phyloP scores from a whole-genome alignment of 92 coral and sea anemone genomes.

The Paramuricea clavata region DNA sequence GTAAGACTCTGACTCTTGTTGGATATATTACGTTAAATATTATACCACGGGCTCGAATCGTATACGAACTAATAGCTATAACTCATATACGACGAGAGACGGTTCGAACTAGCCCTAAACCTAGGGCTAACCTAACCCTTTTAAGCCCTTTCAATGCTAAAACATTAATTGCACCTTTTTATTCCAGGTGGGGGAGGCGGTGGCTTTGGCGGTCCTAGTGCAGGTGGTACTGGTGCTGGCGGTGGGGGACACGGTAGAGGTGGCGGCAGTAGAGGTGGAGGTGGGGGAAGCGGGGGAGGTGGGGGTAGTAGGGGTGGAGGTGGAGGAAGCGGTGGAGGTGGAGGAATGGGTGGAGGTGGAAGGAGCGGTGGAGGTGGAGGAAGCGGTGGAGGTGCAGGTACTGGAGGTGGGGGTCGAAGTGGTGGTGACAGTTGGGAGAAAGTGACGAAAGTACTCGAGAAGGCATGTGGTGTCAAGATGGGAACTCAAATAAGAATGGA shows the following conservation, averaged over 20 bases:
- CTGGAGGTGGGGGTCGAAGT: not conserved
- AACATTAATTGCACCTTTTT: not conserved
- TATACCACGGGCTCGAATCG: no score
- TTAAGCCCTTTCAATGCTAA: not conserved
- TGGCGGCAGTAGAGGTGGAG: no score
- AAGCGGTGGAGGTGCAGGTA: not conserved
- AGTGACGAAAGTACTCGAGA: not conserved
- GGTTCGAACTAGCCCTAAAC: no score
- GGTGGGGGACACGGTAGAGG: no score
- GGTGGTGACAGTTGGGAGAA: slow-evolving; percentile 6
- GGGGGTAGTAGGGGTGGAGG: not conserved
- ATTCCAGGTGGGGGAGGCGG: not conserved
- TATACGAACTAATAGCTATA: not conserved
- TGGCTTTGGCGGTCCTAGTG: not conserved
- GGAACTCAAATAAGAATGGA: not conserved
- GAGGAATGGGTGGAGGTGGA: not conserved
- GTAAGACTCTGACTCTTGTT: no score
- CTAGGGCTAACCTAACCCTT: no score
- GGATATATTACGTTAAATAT: no score
- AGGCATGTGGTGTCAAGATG: not conserved
- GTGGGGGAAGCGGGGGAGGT: no score
- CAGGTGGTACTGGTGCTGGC: slow-evolving; percentile 13
- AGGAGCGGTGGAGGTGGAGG: slow-evolving; percentile 2
- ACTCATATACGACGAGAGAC: not conserved
- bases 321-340: not conserved